Base-by-base conservation (phyloP, 2,888 invertebrate species). In the Rhopalosiphum nymphaeae region DNA sequence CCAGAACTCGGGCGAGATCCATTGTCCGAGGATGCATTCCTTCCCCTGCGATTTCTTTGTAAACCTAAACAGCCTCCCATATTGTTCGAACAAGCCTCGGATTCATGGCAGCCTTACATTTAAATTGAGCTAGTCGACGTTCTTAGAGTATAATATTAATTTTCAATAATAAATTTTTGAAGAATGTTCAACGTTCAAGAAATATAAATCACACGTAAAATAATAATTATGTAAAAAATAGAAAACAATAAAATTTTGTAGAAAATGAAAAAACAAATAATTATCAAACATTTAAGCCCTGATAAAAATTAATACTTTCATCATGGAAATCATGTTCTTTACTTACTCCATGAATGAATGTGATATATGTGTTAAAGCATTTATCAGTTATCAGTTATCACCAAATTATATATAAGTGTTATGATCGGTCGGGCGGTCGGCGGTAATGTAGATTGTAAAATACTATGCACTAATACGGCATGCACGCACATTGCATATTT, bases 31-130 rank as follows among this genome's bases (percentile, higher is more conserved):
- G 97, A 97, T 96, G 97, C 97, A 96, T 97, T 97, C 95, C 97
- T 98, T 96, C 97, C 98, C 96, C 97, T 98, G 96, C 98, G 97
- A 96, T 97, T 97, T 96, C 98, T 97, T 96, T 97, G 97, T 96
- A 98, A 97, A 96, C 98, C 98, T 96, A 98, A 98, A 96, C 98
- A 98, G 96, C 98, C 98, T 96, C 98, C 98, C 98, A 98, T 98
- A 96, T 96, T 97, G 97, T 94, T 86, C 29, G 67, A 86, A 90
- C 25, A 25, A 91, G 61, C 91, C 53, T 94, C 44, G 86, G 85
- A 94, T 91, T 91, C 94, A 94, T 94, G 94, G 94, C 94, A 94
- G 67, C 53, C 89, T 94, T 94, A 94, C 94, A 94, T 94, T 94
- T 94, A 90, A 25, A 87, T 91, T 86, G 49, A 85, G 53, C 85